Conservation (phyloP, 2,113 vertebrate species). For the Seriola dumerili region DNA sequence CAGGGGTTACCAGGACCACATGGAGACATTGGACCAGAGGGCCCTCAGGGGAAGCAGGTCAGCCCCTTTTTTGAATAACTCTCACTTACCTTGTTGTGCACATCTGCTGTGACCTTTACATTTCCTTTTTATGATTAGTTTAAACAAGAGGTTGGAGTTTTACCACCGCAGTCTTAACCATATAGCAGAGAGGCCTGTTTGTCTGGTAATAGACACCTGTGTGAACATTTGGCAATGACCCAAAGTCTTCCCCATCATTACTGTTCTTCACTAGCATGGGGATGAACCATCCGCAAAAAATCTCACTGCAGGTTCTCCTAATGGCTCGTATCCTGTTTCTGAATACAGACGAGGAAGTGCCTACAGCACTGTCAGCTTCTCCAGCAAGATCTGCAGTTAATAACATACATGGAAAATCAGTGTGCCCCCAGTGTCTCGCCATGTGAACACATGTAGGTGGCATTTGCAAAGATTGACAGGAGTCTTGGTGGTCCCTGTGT, state of each 20-base stretch:
- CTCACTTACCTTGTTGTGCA: constrained; percentile 44
- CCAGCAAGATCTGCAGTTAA: constrained; percentile 51
- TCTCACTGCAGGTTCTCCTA: constrained; percentile 33
- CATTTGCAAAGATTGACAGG: constrained; percentile 32
- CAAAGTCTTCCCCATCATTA: constrained; percentile 63
- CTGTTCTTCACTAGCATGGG: constrained; percentile 35
- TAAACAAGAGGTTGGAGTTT: constrained; percentile 54
- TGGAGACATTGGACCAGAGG: constrained; percentile 91
- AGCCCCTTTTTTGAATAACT: constrained; percentile 54
- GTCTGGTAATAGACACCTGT: constrained; percentile 47
- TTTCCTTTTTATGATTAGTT: constrained; percentile 61
- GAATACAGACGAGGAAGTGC: constrained; percentile 63
- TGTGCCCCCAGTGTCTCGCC: constrained; percentile 38
- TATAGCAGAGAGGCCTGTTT: constrained; percentile 39
- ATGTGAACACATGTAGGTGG: constrained; percentile 63
- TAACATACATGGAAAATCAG: constrained; percentile 52
- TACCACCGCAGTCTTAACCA: constrained; percentile 22
- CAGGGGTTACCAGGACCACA: constrained; percentile 90
- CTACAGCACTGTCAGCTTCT: constrained; percentile 57
- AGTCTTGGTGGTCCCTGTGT: constrained; percentile 47
- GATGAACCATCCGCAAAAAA: constrained; percentile 41
- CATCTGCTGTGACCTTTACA: constrained; percentile 64
- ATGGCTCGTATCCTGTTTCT: constrained; percentile 62
- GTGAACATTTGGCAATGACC: constrained; percentile 59
- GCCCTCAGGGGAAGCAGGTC: constrained; percentile 90